phyloP scores from a whole-genome alignment of 2,797 vertebrate genomes.

The Naso thynnoides region DNA sequence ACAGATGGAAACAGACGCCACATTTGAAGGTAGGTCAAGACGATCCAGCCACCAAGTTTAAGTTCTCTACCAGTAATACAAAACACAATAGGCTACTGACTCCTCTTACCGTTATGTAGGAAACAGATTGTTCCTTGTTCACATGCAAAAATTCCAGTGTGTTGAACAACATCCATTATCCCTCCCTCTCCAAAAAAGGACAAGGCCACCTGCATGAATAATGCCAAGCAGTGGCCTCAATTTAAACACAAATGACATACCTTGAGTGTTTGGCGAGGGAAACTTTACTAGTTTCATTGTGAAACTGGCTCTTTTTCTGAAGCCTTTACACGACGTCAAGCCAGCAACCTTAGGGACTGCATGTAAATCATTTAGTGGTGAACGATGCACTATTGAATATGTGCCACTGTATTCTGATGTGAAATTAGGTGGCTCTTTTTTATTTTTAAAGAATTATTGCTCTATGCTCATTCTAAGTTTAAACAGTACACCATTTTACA shows the following conservation, averaged over 20 bases:
- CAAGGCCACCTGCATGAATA: conserved; percentile 32
- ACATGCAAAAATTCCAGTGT: conserved; percentile 3
- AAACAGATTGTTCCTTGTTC: conserved; percentile 16
- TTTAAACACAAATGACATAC: conserved; percentile 39
- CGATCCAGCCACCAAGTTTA: no score
- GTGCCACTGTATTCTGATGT: not conserved
- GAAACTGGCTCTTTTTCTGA: conserved; percentile 7
- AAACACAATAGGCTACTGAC: not conserved
- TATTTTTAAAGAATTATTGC: no score
- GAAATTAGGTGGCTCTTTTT: not conserved
- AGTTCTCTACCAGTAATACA: no score
- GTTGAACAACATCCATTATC: conserved; percentile 10
- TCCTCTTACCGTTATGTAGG: not conserved
- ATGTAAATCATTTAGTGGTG: not conserved
- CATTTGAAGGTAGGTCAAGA: not conserved
- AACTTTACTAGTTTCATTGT: conserved; percentile 13
- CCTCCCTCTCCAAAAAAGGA: conserved; percentile 30
- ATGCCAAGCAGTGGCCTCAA: conserved; percentile 8
- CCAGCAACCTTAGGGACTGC: not conserved
- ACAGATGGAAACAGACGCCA: not conserved
- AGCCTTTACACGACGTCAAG: not conserved
- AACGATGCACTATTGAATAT: not conserved
- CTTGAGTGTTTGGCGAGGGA: conserved; percentile 14
- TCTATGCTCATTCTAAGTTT: no score
- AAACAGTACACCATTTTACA: no score